These are phyloP conservation scores for Speoplatyrhinus poulsoni DNA, from an alignment of 2,113 vertebrate genomes.

Conservation along the genomic window DNA sequence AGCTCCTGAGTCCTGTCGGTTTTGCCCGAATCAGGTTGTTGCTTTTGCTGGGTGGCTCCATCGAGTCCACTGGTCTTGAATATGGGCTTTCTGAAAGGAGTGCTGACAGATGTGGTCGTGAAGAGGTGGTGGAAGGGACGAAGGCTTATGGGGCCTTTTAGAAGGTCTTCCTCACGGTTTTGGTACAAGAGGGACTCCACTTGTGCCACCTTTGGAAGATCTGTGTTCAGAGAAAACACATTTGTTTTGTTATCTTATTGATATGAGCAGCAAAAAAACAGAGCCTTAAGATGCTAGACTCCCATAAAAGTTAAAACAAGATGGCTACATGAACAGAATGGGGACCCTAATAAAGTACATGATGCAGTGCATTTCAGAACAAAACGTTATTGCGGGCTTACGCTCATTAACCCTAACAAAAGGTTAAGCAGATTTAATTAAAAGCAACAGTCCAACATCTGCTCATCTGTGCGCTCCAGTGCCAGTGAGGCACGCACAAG, in stretches of 20 bases:
- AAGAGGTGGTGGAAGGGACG: conserved; percentile 36
- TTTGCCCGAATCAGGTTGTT: background rate
- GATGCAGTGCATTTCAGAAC: conserved; percentile 17
- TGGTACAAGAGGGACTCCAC: conserved; percentile 3
- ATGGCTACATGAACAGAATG: background rate
- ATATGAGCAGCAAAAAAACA: background rate
- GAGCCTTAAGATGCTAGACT: background rate
- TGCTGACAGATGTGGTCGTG: conserved; percentile 45
- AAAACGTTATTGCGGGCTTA: conserved; percentile 37
- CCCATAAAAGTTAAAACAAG: conserved; percentile 7
- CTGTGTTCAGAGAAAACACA: conserved; percentile 36
- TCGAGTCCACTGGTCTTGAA: conserved; percentile 42
- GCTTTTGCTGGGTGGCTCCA: background rate
- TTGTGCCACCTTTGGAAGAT: background rate
- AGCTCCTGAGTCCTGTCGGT: conserved; percentile 5
- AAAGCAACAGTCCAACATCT: conserved; percentile 81
- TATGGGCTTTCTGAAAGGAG: conserved; percentile 55
- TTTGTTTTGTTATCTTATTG: background rate
- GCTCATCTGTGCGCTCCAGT: conserved; percentile 72
- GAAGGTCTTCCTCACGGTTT: background rate
- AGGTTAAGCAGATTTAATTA: conserved; percentile 78
- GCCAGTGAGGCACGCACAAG: conserved; percentile 65
- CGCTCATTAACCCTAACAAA: conserved; percentile 76
- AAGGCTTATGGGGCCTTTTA: background rate
- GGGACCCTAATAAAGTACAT: conserved; percentile 1